Evolutionary conservation across 2,888 invertebrate species (phyloP), one percentile per base, ranked within the genome.

Genomic region (Bellardia bayeri): DNA sequence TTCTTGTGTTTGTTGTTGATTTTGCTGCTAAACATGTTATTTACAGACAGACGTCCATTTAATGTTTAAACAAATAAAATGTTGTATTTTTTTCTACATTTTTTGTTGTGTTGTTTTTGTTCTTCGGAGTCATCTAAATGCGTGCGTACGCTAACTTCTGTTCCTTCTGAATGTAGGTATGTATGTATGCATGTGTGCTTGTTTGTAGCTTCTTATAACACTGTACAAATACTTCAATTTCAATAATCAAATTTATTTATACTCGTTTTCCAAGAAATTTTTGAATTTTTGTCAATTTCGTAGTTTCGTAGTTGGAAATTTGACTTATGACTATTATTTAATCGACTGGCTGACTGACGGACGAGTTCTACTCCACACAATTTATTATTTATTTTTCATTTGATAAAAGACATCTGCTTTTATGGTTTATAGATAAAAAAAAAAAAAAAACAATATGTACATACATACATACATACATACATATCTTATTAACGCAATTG

Each of bases 361-460:
- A 66, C 63, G 37, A 63, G 37, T 81, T 13, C 69, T 71, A 63
- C 78, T 68, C 54, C 75, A 63, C 51, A 54, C 54, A 85, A 79
- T 86, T 76, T 79, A 66, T 80, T 80, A 71, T 76, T 83, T 75
- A 58, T 82, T 78, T 86, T 72, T 37, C 37, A 63, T 83, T 71
- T 75, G 82, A 83, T 83, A 72, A 75, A 83, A 66, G 56, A 86
- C 82, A 83, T 83, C 82, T 83, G 86, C 80, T 80, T 68, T 33
- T 71, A 42, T 78, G 11, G 51, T 72, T 63, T 72, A 79, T 37
- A 54, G 82, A 74, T 79, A 78, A 78, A 78, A 72, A 11, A 61
- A 23, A 33, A n/a, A 23, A n/a, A n/a, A n/a, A n/a, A n/a, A n/a
- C n/a, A n/a, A n/a, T n/a, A n/a, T n/a, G n/a, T 14, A 54, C 6